Evolutionary conservation across 2,888 invertebrate species (phyloP), one percentile per base, ranked within the genome.

Genomic region (Rhagonycha fulva): DNA sequence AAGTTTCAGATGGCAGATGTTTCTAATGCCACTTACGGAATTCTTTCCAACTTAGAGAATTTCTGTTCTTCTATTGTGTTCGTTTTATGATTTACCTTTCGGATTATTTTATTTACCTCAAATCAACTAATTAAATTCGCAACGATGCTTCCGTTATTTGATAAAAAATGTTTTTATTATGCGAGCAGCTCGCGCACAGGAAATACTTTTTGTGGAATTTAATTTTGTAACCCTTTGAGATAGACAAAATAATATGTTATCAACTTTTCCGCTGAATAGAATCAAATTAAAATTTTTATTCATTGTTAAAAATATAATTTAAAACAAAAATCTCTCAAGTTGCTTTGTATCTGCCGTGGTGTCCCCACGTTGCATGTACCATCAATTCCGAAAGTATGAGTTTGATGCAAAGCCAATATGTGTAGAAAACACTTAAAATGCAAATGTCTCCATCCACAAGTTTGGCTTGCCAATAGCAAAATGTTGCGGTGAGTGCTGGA

Each of bases 371-470:
- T 47, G 47, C n/a, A 47, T 79, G 81, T 75, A 79, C 82, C 83
- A 69, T 74, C 81, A 75, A 76, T 77, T 76, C 74, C 63, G 74
- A 76, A 78, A 80, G 78, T 78, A 76, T 75, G 78, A 79, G 80
- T 78, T 81, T 80, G 80, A 82, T 81, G 79, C 79, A 81, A 83
- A 82, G 83, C 82, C 85, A 84, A 83, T 85, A 85, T 84, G 85
- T 83, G 84, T 84, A 82, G 85, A 85, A 87, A 87, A 87, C 87
- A 86, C 86, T 87, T 87, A 86, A 87, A 87, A 87, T 87, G 87
- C 86, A 87, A 87, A 87, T 86, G 84, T 84, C 83, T 85, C 85
- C 81, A 84, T 85, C 84, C 84, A 81, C 81, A 74, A 79, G 80
- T 81, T 81, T 82, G 81, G 78, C 76, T 76, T 77, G 78, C 80